Conservation (phyloP, 2,113 vertebrate genomes). For the Scatophagus argus region DNA sequence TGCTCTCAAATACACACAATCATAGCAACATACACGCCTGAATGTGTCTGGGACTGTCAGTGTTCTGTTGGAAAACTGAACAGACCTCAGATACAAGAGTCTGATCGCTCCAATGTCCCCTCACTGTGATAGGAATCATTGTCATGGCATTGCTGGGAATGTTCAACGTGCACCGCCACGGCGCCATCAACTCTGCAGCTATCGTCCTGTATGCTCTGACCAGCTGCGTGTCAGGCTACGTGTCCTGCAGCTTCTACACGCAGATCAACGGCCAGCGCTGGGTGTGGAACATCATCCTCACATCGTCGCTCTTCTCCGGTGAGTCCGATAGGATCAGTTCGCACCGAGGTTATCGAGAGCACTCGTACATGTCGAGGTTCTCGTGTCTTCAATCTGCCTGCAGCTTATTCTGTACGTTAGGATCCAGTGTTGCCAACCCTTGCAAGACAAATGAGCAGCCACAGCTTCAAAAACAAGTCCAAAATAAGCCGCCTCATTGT, state of each 20-base stretch:
- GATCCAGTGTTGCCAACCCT: no score
- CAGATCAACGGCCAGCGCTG: slow-evolving; percentile 91
- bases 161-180: slow-evolving; percentile 93
- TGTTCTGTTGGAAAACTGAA: slow-evolving; percentile 13
- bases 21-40: neutral
- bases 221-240: slow-evolving; percentile 92
- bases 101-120: neutral
- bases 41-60: neutral
- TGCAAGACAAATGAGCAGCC: no score
- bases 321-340: slow-evolving; percentile 14
- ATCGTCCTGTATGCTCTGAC: slow-evolving; percentile 92
- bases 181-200: slow-evolving; percentile 93
- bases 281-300: slow-evolving; percentile 96
- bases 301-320: slow-evolving; percentile 93
- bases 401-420: no score
- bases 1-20: slow-evolving; percentile 7
- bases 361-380: neutral
- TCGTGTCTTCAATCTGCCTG: no score
- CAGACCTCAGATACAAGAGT: neutral
- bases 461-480: no score
- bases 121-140: slow-evolving; percentile 85
- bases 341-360: neutral
- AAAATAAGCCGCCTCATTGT: no score
- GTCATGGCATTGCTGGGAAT: slow-evolving; percentile 92
- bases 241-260: slow-evolving; percentile 93